Evolutionary conservation across 2,888 invertebrate species (phyloP).

Genomic region (Eilema sororculum): DNA sequence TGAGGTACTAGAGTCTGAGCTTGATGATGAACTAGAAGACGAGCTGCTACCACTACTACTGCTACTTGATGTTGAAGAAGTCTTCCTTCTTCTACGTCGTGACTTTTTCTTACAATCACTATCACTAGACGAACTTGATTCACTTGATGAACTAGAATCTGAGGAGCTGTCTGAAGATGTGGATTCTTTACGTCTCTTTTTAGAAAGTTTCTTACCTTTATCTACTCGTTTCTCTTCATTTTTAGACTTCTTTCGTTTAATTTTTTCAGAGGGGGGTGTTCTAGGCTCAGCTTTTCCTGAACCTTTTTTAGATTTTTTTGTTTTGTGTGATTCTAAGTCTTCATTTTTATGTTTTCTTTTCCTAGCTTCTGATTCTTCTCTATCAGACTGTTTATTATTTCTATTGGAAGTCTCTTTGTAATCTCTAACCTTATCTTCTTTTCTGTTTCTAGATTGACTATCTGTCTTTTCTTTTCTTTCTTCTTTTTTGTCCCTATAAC

Average conservation of each 20-base stretch:
- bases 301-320: conserved; percentile 32
- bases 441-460: conserved; percentile 34
- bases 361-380: conserved; percentile 25
- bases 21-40: conserved; percentile 63
- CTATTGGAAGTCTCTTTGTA: conserved; percentile 30
- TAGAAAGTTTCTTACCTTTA: conserved; percentile 44
- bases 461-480: conserved; percentile 19
- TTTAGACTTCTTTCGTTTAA: conserved; percentile 39
- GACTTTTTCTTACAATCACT: conserved; percentile 66
- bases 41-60: conserved; percentile 73
- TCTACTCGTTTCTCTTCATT: conserved; percentile 48
- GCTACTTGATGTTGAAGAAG: conserved; percentile 71
- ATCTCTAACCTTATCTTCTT: conserved; percentile 38
- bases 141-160: conserved; percentile 72
- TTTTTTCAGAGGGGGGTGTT: conserved; percentile 51
- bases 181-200: conserved; percentile 72
- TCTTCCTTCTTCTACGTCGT: conserved; percentile 63
- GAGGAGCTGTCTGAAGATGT: conserved; percentile 75
- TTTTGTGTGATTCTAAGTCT: conserved; percentile 26
- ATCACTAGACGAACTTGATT: conserved; percentile 76
- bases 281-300: conserved; percentile 36
- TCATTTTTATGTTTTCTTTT: conserved; percentile 41
- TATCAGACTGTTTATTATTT: conserved; percentile 26
- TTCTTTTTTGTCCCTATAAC: conserved; percentile 1
- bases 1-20: conserved; percentile 66